phyloP scores from a whole-genome alignment of 35 echinoderm and acorn worm species.

The Patiria miniata region DNA sequence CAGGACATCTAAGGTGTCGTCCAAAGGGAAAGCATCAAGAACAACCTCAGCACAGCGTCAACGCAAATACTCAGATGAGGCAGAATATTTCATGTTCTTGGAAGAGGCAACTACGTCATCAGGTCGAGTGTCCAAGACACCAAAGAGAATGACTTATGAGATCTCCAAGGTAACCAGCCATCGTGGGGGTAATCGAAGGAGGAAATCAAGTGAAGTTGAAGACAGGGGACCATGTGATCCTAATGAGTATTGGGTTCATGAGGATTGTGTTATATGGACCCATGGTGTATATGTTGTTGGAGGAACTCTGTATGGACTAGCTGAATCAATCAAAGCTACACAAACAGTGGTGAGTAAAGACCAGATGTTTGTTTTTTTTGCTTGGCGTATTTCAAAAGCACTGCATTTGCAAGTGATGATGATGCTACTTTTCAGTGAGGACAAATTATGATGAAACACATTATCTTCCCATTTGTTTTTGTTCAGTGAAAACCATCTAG shows the following conservation, averaged over 20 bases:
- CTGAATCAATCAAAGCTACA: constrained; percentile 82
- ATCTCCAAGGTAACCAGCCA: background rate
- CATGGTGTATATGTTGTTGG: constrained; percentile 84
- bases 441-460: too few relatives aligned
- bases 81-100: constrained; percentile 39
- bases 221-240: constrained; percentile 7
- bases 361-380: too few relatives aligned
- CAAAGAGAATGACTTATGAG: background rate
- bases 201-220: constrained; percentile 46
- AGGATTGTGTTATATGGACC: constrained; percentile 89
- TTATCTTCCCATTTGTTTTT: too few relatives aligned
- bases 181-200: background rate
- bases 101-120: background rate
- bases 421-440: too few relatives aligned
- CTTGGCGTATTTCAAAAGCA: too few relatives aligned
- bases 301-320: constrained; percentile 78
- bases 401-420: too few relatives aligned
- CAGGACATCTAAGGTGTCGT: background rate
- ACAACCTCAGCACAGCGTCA: constrained; percentile 6
- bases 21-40: constrained; percentile 42
- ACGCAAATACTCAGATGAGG: constrained; percentile 20
- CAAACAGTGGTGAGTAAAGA: constrained; percentile 68
- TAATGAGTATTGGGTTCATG: constrained; percentile 91
- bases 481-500: too few relatives aligned
- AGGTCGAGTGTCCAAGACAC: constrained; percentile 16